Percentiles rank a stretch among this genome's conserved stretches.
These are phyloP conservation scores for Nomada ferruginata DNA, from an alignment of 2,888 invertebrate species.

Conservation along the genomic window DNA sequence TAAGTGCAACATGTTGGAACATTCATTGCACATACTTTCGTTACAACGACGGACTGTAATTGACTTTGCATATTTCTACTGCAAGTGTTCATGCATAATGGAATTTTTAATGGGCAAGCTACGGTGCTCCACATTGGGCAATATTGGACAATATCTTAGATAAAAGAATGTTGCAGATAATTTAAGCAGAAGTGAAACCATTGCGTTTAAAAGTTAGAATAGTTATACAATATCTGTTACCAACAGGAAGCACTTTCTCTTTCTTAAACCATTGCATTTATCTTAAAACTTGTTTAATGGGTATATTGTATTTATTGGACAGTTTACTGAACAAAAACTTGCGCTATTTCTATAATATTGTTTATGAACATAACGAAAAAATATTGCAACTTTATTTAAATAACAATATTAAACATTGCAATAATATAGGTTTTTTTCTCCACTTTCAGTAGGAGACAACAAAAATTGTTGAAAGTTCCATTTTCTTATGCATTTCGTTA, in stretches of 20 bases:
- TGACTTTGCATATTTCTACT: slow-evolving; percentile 13
- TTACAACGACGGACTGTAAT: slow-evolving; percentile 30
- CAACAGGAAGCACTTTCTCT: slow-evolving; percentile 30
- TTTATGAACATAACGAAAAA: background rate
- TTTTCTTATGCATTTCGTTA: background rate
- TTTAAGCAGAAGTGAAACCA: background rate
- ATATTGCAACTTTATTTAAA: background rate
- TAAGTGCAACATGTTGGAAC: background rate
- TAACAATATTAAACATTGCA: background rate
- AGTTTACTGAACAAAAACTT: slow-evolving; percentile 1
- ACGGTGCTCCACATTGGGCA: background rate
- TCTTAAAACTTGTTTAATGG: background rate
- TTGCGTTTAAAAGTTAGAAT: background rate
- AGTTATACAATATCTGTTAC: slow-evolving; percentile 20
- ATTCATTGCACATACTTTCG: slow-evolving; percentile 11
- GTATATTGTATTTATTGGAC: background rate
- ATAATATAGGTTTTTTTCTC: too few species aligned
- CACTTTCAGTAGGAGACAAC: too few species aligned
- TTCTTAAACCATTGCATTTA: slow-evolving; percentile 23
- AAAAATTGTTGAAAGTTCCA: background rate
- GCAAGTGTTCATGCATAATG: slow-evolving; percentile 8
- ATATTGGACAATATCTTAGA: background rate
- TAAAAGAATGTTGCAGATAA: background rate
- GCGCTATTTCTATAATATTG: background rate
- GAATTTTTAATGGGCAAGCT: background rate